Evolutionary conservation across 2,888 invertebrate species (phyloP), one percentile per base, ranked within the genome.

Genomic region (Sipunculus nudus): DNA sequence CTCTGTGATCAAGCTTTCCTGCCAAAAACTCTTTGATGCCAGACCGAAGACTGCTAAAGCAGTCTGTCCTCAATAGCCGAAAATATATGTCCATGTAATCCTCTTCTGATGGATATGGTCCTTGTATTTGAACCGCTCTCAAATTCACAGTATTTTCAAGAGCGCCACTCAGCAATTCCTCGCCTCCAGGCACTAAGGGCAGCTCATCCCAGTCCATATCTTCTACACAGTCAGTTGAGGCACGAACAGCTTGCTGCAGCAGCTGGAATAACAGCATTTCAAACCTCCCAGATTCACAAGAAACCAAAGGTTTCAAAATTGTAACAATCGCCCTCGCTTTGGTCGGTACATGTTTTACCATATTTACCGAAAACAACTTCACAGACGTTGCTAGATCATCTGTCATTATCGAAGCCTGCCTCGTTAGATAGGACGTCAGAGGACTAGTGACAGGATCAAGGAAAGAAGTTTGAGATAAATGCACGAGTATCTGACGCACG

Each of bases 71-170:
- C n/a, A 65, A 45, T 5, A 65, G 53, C 23, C 66, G 49, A 31
- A 64, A 64, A 31, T 64, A 62, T 8, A 46, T 54, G 32, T 64
- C 64, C 23, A 61, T 32, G 31, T 64, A 64, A 26, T 64, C 61
- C 1, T 61, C 38, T 0, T 31, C 49, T 3, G 57, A 58, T 5
- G 10, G n/a, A 39, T 64, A 64, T 10, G 61, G 21, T 1, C 59
- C 61, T 1, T 25, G 29, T 35, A 16, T n/a, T 19, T 19, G n/a
- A 1, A 53, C 58, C 21, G 52, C 40, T 13, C 26, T 23, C 8
- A 61, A 21, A 6, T 35, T 25, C 8, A 13, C n/a, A 23, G 6
- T n/a, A 1, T 29, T 21, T 13, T 38, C 52, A 2, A 41, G 5
- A 1, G 50, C 46, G 4, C 39, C 25, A 13, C n/a, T 31, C 25